Evolutionary conservation across 2,797 vertebrate genomes (phyloP), one percentile per base, ranked within the genome.

Genomic region (Sphenopsis melanotis): DNA sequence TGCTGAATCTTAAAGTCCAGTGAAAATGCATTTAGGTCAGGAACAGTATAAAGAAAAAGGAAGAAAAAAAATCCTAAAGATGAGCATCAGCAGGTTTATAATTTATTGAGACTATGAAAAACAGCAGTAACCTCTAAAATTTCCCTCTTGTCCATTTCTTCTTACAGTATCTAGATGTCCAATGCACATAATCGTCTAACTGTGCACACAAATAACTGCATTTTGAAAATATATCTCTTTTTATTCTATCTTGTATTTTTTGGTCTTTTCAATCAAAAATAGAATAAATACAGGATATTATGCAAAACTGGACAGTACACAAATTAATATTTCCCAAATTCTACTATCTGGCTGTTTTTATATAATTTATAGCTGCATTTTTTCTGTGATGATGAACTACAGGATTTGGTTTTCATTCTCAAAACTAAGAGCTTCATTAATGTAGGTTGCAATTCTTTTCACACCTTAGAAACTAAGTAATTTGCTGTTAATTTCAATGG

Each of bases 1-100:
- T 97, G 95, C 66, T 95, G 96, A 96, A 97, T 95, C 91, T 88
- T 88, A 68, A 94, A 94, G 91, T 95, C 91, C 92, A 94, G 53
- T 85, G 84, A 20, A 93, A 97, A 86, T 11, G 17, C 69, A 94
- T 95, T 95, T 95, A 96, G 88, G 79, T 96, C 87, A 97, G 82
- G 34, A 84, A 94, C 93, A 91, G 80, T 23, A 76, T 71, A 63
- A 76, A 49, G 20, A 3, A 47, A 41, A 64, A 55, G 5, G 22
- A 24, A 59, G 12, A 53, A 12, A 79, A 37, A 42, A 44, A 42
- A 4, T n/a, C 15, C 24, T 75, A 18, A 83, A 85, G 11, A 57
- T 52, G 27, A 60, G 21, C 20, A 44, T 60, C 22, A 15, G 6
- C 9, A 26, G 2, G 13, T 47, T 65, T 79, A 34, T 27, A 22